Base-by-base conservation (phyloP, 1,140 invertebrate species). In the Drosophila serrata region DNA sequence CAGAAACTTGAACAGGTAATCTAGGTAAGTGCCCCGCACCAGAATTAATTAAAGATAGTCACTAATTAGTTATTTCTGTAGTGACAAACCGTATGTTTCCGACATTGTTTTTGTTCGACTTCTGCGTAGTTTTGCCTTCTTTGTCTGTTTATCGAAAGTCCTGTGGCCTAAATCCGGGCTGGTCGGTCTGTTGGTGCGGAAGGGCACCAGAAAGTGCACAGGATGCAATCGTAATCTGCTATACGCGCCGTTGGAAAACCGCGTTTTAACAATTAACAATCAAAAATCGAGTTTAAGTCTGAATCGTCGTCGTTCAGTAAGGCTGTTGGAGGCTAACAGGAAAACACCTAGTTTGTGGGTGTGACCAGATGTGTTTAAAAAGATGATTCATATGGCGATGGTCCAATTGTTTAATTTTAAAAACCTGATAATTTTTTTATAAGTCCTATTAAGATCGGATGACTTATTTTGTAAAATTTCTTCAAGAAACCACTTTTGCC, bases 1-100 rank as follows among this genome's bases (percentile, higher is more conserved):
- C 51, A 97, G 93, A 93, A 97, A 97, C 94, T 97, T 97, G 93
- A 97, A 97, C 53, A 97, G 93, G 92, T 96, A 97, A 94, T 97
- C 96, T 95, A 93, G 46, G 8, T 46, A 37, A 39, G 51, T 19
- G 39, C 22, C 19, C 39, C 13, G 48, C 35, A 75, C 29, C 24
- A 29, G 17, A 59, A 65, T 65, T 75, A 74, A 77, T 68, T 67
- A 79, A 31, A 49, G 4, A 27, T 19, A 31, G 2, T 40, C 33
- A 55, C 51, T 80, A 75, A 74, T 57, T 59, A 51, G 29, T 39
- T 59, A 55, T 33, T 31, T 29, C 33, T 46, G 35, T 43, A 29
- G 33, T 69, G 43, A 74, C 86, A 87, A 77, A 92, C 90, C 90
- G 86, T 92, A 92, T 88, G 90, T 92, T 87, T 92, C 90, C 61